A percentile compares a stretch with the other conserved stretches of the same genome.
phyloP scores from a whole-genome alignment of 1,140 invertebrate species.

The Pachyrhynchus sulphureomaculatus region DNA sequence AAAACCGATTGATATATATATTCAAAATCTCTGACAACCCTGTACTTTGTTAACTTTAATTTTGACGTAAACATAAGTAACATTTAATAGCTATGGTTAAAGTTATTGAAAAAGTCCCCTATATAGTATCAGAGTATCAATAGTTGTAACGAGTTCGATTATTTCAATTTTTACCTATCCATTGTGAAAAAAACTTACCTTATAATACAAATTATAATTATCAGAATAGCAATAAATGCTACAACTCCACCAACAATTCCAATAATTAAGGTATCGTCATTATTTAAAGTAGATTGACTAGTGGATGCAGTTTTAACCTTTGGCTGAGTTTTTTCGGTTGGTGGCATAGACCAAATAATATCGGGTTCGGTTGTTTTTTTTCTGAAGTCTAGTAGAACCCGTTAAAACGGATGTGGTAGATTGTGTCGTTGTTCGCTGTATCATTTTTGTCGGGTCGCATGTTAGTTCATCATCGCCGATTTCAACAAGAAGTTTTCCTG shows the following conservation, averaged over 20 bases:
- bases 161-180: no score
- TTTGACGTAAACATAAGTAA: no score
- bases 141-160: no score
- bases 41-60: no score
- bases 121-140: no score
- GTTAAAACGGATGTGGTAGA: slow-evolving; percentile 49
- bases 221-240: slow-evolving; percentile 83
- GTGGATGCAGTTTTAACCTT: slow-evolving; percentile 58
- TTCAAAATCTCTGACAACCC: no score
- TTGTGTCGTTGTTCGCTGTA: slow-evolving; percentile 55
- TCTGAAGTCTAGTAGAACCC: slow-evolving; percentile 54
- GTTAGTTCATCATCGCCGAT: slow-evolving; percentile 78
- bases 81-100: no score
- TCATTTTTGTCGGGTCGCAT: slow-evolving; percentile 66
- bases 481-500: slow-evolving; percentile 65
- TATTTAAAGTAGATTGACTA: slow-evolving; percentile 64
- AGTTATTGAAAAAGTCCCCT: no score
- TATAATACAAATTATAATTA: slow-evolving; percentile 86
- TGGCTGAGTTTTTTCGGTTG: slow-evolving; percentile 56
- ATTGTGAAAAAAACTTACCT: no score
- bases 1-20: no score
- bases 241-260: slow-evolving; percentile 90
- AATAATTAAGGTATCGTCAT: slow-evolving; percentile 89
- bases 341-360: slow-evolving; percentile 82
- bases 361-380: slow-evolving; percentile 72